Evolutionary conservation across 2,888 invertebrate species (phyloP), one percentile per base, ranked within the genome.

Genomic region (Agrochola litura): DNA sequence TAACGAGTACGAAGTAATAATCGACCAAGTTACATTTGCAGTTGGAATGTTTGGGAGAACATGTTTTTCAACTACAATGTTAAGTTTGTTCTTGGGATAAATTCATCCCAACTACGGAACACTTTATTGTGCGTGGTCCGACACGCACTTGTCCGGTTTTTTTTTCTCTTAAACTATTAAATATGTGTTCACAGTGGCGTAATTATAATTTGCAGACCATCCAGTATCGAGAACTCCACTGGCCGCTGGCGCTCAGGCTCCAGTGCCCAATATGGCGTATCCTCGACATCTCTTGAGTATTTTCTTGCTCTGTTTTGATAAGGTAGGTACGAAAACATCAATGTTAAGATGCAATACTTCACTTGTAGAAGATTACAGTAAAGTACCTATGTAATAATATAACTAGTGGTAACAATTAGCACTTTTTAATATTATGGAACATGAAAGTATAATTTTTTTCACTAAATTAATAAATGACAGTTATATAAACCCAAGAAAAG

Each of bases 201-300:
- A 14, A 65, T 54, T 58, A 22, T 76, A 49, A 60, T 68, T 71
- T 73, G 16, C 60, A 83, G 80, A 72, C 41, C 22, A 72, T 25
- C 77, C 71, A 67, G 73, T 76, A 19, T 49, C 77, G 46, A 46
- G 6, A 25, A 22, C 37, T 10, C 14, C 54, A n/a, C 43, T 30
- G 46, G 19, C 19, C 2, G 19, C 49, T 46, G 46, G 46, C n/a
- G 14, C 46, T 22, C 43, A 46, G 12, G 30, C 25, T 49, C 16
- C 60, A 43, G 67, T 49, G n/a, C n/a, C 46, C n/a, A 46, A 65
- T 1, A 77, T 25, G 22, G n/a, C 46, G 37, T 46, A 37, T 77
- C 25, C 46, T 37, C 37, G 25, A 54, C n/a, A 46, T 37, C 12
- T 64, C 52, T 46, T 65, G 30, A 83, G 52, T 52, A 52, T 52